Evolutionary conservation across 2,888 invertebrate species (phyloP), one percentile per base, ranked within the genome.

Genomic region (Protonemura montana): DNA sequence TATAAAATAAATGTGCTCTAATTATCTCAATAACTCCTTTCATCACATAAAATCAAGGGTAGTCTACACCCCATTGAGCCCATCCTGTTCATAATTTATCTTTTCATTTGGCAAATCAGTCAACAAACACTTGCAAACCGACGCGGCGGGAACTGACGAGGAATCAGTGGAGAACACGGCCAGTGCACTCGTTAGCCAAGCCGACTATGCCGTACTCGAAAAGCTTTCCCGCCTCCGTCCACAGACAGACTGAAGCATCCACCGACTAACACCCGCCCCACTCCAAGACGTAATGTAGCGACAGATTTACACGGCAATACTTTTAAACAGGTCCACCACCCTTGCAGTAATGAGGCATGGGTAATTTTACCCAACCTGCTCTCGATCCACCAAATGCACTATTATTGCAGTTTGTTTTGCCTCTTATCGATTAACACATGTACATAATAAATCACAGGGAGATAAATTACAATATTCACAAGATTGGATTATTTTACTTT

Each of bases 381-480:
- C 59, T 59, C 59, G 59, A 21, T 21, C 21, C 59, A 59, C 59
- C 59, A 86, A 85, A 87, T 87, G 87, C 86, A 86, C 81, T 82
- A 87, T 87, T 87, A 86, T 87, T 87, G 86, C 86, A 86, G 86
- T 83, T 85, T 76, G 29, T 84, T 26, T 86, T 83, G 21, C 35
- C 35, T 41, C 35, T 80, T 77, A 85, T 78, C 82, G 85, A 81
- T 80, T 86, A 83, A 86, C 87, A 88, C 86, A 87, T 86, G 84
- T 85, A 85, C 77, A 87, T 87, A 86, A 82, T 86, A 86, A 87
- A 87, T 87, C 87, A 87, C 87, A 87, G 87, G 87, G 85, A 86
- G 81, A 87, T 76, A 87, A 87, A 87, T 87, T 87, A 87, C 87
- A 87, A 87, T 87, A 87, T 87, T 87, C 87, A 87, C 87, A 87